Base-by-base conservation (phyloP, 2,888 invertebrate species). In the Tachystola acroxantha region DNA sequence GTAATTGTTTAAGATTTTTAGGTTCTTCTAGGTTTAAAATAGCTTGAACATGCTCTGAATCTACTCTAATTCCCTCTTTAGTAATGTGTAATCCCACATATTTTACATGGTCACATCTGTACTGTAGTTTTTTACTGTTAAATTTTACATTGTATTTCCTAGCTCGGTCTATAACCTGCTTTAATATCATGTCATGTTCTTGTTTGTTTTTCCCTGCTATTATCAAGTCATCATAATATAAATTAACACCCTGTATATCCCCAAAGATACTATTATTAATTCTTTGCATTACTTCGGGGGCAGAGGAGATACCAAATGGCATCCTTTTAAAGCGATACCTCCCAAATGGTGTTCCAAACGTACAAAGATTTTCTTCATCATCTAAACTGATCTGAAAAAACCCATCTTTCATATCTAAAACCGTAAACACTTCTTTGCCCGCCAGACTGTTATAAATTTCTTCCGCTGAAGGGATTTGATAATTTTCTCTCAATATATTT, bases 181-280 rank as follows among this genome's bases (percentile, higher is more conserved):
- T 32, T 10, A 62, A 34, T 20, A 29, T 34, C 9, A 39, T 28
- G 29, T 44, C 41, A 22, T 44, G 41, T 7, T 37, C 34, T 7
- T 27, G 11, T 35, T 41, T 34, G 10, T 25, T 20, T 7, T 22
- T 19, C 1, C 27, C 38, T 11, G 13, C 37, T 6, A 43, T 24
- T 7, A 39, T 31, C 7, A 43, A 16, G 24, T 43, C 43, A 29
- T 43, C 43, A 45, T 55, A 46, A 44, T 70, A 59, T 28, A 74
- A 32, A 36, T 53, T 6, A 31, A 70, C 50, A 40, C 63, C 48
- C 1, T 22, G 7, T 31, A 48, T 36, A 19, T 46, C 44, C 12
- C 39, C 36, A 35, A 48, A 48, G 1, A 43, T 39, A 11, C 20
- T 7, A 10, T 7, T 26, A 26, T 36, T 45, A 11, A 36, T 36